Percentiles rank a stretch among this genome's conserved stretches.
phyloP scores from a whole-genome alignment of 2,797 vertebrate genomes.

The Tragelaphus eurycerus region DNA sequence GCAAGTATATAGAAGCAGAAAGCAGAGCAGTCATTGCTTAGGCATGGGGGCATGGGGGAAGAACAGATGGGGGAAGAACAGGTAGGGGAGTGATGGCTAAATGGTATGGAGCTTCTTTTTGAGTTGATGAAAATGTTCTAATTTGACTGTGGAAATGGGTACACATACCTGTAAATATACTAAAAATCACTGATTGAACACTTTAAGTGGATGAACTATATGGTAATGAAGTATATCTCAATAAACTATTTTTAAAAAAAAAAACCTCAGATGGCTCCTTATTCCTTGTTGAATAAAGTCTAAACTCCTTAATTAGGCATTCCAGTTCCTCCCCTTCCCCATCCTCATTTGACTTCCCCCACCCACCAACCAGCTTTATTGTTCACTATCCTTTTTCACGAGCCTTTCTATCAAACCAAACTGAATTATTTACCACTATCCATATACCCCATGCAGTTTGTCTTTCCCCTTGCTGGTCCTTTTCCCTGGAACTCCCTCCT shows the following conservation, averaged over 20 bases:
- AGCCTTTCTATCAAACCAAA: neutral
- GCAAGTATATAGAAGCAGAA: neutral
- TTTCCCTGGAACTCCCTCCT: neutral
- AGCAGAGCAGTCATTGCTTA: neutral
- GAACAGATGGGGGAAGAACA: neutral
- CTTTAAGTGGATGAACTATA: neutral
- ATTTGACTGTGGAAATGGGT: neutral
- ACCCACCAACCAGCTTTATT: neutral
- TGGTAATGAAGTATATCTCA: neutral
- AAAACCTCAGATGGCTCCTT: neutral
- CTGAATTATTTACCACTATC: neutral
- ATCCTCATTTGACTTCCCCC: neutral
- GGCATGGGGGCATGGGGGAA: neutral
- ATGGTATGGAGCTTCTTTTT: neutral
- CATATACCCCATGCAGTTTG: neutral
- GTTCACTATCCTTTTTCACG: neutral
- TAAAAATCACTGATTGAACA: neutral
- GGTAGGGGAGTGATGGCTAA: neutral
- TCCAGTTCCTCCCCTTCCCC: neutral
- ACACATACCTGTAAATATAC: neutral
- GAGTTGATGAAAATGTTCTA: conserved; percentile 22
- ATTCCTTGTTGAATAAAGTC: neutral
- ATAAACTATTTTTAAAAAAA: neutral
- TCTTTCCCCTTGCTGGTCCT: neutral
- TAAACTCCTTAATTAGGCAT: neutral